phyloP scores from a whole-genome alignment of 2,113 vertebrate genomes.

The Channa maculata region DNA sequence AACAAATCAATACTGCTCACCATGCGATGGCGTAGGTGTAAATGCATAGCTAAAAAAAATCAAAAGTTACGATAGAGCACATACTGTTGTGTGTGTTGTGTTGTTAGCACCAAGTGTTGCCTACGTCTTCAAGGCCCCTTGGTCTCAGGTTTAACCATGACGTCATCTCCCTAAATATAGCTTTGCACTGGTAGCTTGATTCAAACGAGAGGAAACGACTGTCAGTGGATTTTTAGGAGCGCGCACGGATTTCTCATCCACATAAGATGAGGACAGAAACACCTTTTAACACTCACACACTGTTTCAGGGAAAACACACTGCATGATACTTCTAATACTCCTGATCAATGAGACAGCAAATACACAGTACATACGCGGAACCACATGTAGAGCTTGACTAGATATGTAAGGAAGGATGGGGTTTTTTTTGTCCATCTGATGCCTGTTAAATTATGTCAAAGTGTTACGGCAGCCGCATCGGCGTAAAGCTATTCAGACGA shows the following conservation, averaged over 20 bases:
- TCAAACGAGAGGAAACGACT: constrained; percentile 20
- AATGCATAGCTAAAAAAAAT: constrained; percentile 2
- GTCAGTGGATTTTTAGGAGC: constrained; percentile 25
- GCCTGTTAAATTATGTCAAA: background rate
- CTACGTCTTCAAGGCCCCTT: constrained; percentile 33
- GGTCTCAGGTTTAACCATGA: constrained; percentile 50
- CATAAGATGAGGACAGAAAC: constrained; percentile 6
- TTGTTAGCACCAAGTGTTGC: background rate
- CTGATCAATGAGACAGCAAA: too few species aligned
- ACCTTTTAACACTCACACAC: background rate
- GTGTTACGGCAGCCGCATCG: background rate
- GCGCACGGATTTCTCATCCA: constrained; percentile 27
- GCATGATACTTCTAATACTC: background rate
- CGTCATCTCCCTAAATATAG: constrained; percentile 51
- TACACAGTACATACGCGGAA: too few species aligned
- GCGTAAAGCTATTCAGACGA: background rate
- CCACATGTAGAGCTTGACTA: background rate
- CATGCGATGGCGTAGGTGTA: background rate
- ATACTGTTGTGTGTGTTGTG: background rate
- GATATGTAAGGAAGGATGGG: too few species aligned
- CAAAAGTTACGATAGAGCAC: background rate
- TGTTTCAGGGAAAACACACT: constrained; percentile 6
- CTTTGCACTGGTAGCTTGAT: constrained; percentile 19
- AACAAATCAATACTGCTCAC: constrained; percentile 9
- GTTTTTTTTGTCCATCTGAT: background rate